These are phyloP conservation scores for Andrena minutula DNA, from an alignment of 2,888 invertebrate species.

Conservation along the genomic window DNA sequence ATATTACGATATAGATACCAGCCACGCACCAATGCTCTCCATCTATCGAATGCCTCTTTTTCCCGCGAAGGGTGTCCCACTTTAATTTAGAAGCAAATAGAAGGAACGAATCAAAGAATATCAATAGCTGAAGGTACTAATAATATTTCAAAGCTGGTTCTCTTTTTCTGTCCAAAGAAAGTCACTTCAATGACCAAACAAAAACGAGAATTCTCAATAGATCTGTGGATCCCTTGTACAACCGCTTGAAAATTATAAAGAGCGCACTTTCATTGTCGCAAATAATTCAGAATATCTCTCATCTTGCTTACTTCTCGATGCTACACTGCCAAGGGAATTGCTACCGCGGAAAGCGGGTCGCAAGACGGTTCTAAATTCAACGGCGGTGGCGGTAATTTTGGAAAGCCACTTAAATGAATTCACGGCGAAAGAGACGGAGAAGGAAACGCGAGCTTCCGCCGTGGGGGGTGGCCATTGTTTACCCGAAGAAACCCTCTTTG, in stretches of 20 bases:
- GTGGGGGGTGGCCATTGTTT: conserved; percentile 57
- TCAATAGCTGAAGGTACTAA: too few species aligned
- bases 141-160: too few species aligned
- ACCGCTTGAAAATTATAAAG: too few species aligned
- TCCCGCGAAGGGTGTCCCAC: too few species aligned
- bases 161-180: too few species aligned
- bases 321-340: neutral
- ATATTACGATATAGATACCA: conserved; percentile 2
- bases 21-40: conserved; percentile 2
- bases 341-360: neutral
- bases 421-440: conserved; percentile 21
- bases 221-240: too few species aligned
- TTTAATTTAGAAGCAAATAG: too few species aligned
- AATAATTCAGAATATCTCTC: neutral
- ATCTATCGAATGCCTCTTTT: too few species aligned
- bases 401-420: conserved; percentile 41
- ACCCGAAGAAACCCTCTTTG: conserved; percentile 31
- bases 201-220: too few species aligned
- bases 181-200: too few species aligned
- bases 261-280: neutral
- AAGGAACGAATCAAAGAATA: too few species aligned
- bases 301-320: neutral
- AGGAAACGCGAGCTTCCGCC: conserved; percentile 31
- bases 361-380: neutral
- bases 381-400: conserved; percentile 32